Evolutionary conservation across 2,888 invertebrate species (phyloP).

Genomic region (Scaptomyza parva): DNA sequence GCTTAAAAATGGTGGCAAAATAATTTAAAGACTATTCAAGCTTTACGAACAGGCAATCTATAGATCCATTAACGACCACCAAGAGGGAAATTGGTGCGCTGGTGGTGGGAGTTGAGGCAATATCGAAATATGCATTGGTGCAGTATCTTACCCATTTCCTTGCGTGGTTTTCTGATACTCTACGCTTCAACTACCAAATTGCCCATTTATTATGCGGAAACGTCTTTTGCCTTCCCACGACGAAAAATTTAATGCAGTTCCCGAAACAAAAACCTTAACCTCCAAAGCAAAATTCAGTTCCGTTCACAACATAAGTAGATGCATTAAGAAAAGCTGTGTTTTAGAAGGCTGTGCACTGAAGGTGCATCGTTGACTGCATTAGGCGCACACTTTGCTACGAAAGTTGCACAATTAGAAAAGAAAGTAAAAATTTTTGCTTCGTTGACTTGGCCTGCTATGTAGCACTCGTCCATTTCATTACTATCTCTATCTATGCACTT

Average conservation of each 20-base stretch:
- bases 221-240: conserved; percentile 79
- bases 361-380: conserved; percentile 73
- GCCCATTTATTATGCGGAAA: conserved; percentile 83
- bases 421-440: conserved; percentile 70
- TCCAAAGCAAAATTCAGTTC: neutral
- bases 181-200: conserved; percentile 58
- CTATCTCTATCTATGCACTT: conserved; percentile 13
- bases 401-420: conserved; percentile 79
- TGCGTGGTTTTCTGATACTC: conserved; percentile 67
- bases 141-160: conserved; percentile 66
- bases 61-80: conserved; percentile 66
- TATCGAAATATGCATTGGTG: conserved; percentile 40
- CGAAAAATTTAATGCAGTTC: conserved; percentile 72
- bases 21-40: conserved; percentile 76
- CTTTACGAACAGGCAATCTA: conserved; percentile 71
- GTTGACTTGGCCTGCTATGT: conserved; percentile 31
- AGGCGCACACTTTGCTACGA: conserved; percentile 78
- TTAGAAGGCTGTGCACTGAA: conserved; percentile 61
- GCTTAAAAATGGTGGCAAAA: conserved; percentile 79
- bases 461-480: neutral
- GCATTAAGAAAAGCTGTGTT: conserved; percentile 75
- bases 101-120: conserved; percentile 2
- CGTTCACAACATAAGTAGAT: conserved; percentile 36
- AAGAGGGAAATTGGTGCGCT: conserved; percentile 21
- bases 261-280: conserved; percentile 40